Evolutionary conservation across 2,888 invertebrate genomes (phyloP).

Genomic region (Pycnomerus fuliginosus): DNA sequence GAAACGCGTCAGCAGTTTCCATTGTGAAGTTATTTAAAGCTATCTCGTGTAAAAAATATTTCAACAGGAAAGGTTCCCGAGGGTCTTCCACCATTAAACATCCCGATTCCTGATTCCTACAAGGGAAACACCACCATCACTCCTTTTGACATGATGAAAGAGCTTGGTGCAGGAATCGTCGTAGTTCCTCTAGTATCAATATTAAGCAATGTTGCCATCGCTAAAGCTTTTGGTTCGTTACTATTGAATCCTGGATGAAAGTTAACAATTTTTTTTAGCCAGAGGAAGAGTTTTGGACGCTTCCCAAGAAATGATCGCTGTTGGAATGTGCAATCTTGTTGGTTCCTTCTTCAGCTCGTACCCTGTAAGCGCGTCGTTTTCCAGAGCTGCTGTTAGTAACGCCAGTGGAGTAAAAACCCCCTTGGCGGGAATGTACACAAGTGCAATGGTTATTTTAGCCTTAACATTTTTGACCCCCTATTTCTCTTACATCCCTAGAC

Average conservation of each 20-base stretch:
- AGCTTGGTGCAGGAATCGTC: constrained; percentile 64
- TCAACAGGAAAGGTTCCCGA: constrained; percentile 33
- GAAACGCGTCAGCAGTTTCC: too few species aligned
- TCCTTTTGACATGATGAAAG: constrained; percentile 59
- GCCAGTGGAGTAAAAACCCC: constrained; percentile 78
- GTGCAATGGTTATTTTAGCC: constrained; percentile 67
- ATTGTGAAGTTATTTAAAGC: too few species aligned
- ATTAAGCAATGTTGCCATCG: constrained; percentile 76
- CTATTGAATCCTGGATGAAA: not conserved
- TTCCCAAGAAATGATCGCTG: constrained; percentile 75
- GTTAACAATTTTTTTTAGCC: constrained; percentile 49
- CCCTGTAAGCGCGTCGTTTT: constrained; percentile 74
- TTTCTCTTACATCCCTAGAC: constrained; percentile 72
- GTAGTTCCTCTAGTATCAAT: constrained; percentile 69
- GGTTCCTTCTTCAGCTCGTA: constrained; percentile 77
- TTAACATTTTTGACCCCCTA: constrained; percentile 71
- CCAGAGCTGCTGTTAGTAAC: constrained; percentile 76
- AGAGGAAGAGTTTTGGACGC: constrained; percentile 68
- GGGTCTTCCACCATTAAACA: constrained; percentile 57
- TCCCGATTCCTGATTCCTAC: constrained; percentile 52
- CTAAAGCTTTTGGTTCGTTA: constrained; percentile 74
- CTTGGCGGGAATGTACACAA: constrained; percentile 61
- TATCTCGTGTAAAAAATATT: too few species aligned
- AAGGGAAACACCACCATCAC: constrained; percentile 53
- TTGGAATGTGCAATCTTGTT: constrained; percentile 72